phyloP scores from a whole-genome alignment of 1,140 invertebrate species.

The Spodoptera frugiperda region DNA sequence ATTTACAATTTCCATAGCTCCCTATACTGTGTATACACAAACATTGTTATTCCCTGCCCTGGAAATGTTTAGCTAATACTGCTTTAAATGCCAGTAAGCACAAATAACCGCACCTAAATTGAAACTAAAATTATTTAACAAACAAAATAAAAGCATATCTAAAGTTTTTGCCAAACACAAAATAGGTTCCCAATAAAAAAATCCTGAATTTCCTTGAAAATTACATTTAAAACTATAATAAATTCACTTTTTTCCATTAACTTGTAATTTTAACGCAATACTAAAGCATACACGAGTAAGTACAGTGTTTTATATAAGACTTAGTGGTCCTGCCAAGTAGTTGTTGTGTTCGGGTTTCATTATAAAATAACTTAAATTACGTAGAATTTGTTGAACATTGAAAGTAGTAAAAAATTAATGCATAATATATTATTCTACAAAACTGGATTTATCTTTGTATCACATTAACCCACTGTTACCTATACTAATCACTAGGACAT shows the following conservation, averaged over 20 bases:
- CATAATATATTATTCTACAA: background rate
- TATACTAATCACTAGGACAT: background rate
- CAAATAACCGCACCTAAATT: slow-evolving; percentile 2
- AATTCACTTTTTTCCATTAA: slow-evolving; percentile 9
- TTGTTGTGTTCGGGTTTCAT: background rate
- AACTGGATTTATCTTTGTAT: slow-evolving; percentile 27
- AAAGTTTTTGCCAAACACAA: background rate
- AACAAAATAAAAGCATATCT: background rate
- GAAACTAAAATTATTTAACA: background rate
- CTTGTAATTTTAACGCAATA: background rate
- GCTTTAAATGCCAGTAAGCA: slow-evolving; percentile 42
- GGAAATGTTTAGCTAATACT: slow-evolving; percentile 46
- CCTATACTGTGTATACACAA: background rate
- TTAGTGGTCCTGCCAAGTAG: background rate
- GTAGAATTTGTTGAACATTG: background rate
- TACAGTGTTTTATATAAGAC: background rate
- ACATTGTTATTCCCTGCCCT: slow-evolving; percentile 10
- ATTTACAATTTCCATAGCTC: slow-evolving; percentile 1
- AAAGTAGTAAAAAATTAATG: background rate
- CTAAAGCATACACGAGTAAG: slow-evolving; percentile 14
- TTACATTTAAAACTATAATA: background rate
- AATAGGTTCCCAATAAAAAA: background rate
- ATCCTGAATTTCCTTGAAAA: background rate
- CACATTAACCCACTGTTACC: background rate
- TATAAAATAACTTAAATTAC: background rate